These are phyloP conservation scores for Nothocercus nigrocapillus DNA, from an alignment of 2,113 vertebrate species.

Conservation along the genomic window DNA sequence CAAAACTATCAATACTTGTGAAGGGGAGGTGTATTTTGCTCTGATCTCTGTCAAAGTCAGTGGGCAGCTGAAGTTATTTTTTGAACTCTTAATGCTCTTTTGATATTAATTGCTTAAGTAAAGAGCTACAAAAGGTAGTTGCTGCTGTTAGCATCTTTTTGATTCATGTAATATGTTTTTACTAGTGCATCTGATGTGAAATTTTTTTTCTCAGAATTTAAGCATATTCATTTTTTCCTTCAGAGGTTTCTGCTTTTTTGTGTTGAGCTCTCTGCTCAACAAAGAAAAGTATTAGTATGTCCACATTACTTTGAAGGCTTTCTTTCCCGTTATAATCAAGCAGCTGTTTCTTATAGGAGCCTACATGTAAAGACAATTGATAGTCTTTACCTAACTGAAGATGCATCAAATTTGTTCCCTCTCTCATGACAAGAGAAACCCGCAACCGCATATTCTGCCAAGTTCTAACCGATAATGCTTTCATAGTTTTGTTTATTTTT, in stretches of 20 bases:
- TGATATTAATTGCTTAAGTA: slow-evolving; percentile 10
- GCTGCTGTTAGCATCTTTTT: background rate
- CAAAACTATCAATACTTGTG: background rate
- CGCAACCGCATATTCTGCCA: background rate
- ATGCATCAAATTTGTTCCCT: background rate
- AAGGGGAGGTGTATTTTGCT: background rate
- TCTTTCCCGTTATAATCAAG: background rate
- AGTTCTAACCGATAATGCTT: background rate
- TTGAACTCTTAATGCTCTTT: background rate
- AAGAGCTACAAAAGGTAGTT: background rate
- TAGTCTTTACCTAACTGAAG: background rate
- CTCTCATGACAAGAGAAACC: background rate
- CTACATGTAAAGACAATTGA: background rate
- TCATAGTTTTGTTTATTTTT: background rate
- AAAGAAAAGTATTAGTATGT: background rate
- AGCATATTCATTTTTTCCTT: background rate
- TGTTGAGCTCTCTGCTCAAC: background rate
- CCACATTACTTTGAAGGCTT: background rate
- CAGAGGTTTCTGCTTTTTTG: background rate
- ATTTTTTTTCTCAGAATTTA: background rate
- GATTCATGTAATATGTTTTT: background rate
- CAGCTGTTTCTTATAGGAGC: background rate
- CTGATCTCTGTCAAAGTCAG: slow-evolving; percentile 12
- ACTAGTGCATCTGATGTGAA: background rate
- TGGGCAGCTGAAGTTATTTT: background rate